Evolutionary conservation across 2,797 vertebrate genomes (phyloP), one percentile per base, ranked within the genome.

Genomic region (Hipposideros larvatus): DNA sequence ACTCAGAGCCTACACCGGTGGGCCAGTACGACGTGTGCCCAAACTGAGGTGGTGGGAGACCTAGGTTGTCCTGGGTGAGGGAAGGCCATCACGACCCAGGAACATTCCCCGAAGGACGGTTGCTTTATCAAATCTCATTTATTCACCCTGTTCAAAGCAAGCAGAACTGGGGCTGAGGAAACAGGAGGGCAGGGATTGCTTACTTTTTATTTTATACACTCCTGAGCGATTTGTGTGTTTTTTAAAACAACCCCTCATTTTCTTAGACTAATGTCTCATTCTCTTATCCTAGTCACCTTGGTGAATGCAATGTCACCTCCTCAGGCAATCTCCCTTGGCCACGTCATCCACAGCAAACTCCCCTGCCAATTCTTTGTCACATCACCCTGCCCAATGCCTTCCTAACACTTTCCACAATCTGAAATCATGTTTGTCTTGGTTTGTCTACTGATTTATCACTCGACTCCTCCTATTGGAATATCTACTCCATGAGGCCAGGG

Each of bases 331-430:
- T 53, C 66, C 43, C 37, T 19, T 41, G 43, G n/a, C 26, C 11
- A 18, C 16, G 43, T 51, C 28, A 57, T 11, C 88, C 22, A 10
- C 31, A 78, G 43, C 86, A 70, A 28, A 37, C 22, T 7, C 24
- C 63, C 41, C 43, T 24, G 43, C 77, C 43, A 28, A 19, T 10
- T 65, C 37, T 10, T 15, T 28, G n/a, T 7, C 68, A 43, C 14
- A 1, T 43, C 31, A 48, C 5, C 61, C 31, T 22, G n/a, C 16
- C 87, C 28, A 0, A 55, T 1, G 71, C 31, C 85, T 57, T 26
- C 3, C 0, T 31, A 14, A 26, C 19, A 11, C 37, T 5, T 31
- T 34, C 2, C 34, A 24, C 16, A 13, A 18, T 7, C n/a, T 21
- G 71, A 84, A 85, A 7, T n/a, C 31, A 18, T 31, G 80, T 66